phyloP scores from a whole-genome alignment of 2,797 vertebrate genomes.

The Eremophila alpestris region DNA sequence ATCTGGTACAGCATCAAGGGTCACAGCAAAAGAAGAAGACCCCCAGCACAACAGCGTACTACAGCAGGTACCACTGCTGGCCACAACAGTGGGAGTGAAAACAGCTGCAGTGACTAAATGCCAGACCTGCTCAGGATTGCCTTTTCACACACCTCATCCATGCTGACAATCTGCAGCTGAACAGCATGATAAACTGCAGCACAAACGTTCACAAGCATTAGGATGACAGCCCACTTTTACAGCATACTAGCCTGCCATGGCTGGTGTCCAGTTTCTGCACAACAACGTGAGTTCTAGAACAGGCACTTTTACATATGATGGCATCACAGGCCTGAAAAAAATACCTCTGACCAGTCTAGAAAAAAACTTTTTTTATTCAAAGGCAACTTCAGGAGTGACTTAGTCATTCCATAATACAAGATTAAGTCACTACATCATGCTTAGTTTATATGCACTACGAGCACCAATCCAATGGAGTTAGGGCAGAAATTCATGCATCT shows the following conservation, averaged over 20 bases:
- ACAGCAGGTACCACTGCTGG: not conserved
- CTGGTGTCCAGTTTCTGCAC: not conserved
- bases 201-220: rapidly evolving
- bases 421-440: not conserved
- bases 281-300: not conserved
- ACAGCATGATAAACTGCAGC: not conserved
- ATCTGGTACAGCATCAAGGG: not conserved
- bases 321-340: not conserved
- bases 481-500: not conserved
- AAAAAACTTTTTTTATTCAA: not conserved
- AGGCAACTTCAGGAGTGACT: not conserved
- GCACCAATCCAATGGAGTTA: not conserved
- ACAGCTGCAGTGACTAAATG: not conserved
- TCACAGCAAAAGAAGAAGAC: not conserved
- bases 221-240: not conserved
- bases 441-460: not conserved
- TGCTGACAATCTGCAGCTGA: not conserved
- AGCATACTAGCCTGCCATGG: not conserved
- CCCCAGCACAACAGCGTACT: rapidly evolving
- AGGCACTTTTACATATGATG: not conserved
- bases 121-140: not conserved
- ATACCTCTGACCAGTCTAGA: not conserved
- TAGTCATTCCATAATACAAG: not conserved
- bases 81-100: not conserved
- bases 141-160: not conserved